Evolutionary conservation across 2,888 invertebrate species (phyloP), one percentile per base, ranked within the genome.

Genomic region (Phanerotoma sp.): DNA sequence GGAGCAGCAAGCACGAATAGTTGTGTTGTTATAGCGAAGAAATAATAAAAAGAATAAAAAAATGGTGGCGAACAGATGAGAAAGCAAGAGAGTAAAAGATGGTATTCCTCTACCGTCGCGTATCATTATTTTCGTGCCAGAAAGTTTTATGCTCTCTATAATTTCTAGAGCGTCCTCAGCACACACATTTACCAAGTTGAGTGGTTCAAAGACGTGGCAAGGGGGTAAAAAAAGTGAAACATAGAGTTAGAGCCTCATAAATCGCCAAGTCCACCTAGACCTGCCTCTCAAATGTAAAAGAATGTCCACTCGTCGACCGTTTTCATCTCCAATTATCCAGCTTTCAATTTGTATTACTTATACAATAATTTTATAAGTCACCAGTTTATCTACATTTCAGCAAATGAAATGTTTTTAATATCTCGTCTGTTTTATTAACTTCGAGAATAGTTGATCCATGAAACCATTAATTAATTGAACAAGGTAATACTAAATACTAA

Each of bases 131-230:
- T 63, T 62, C 60, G 56, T 57, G 52, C 58, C 52, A 50, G 60
- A 58, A 62, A 60, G 62, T 63, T 63, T 63, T 62, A 62, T 60
- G 60, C 56, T 56, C 59, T 54, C 63, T 62, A 63, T 62, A 63
- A 63, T 63, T 63, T 62, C 47, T 56, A 55, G 54, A 59, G 54
- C 57, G 45, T 61, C 60, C 57, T 58, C 54, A 49, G 56, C 52
- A 56, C 57, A 58, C 57, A 57, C 54, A 30, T 28, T 42, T n/a
- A 37, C 22, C 32, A 37, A 51, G 56, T 49, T 47, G 50, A 49
- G 44, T n/a, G 46, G 41, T 46, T 45, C 32, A 16, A 41, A 21
- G 54, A 38, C 38, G 40, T 33, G 22, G 40, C 44, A 41, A 54
- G 44, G 56, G 44, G 45, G 33, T 21, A 30, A 28, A 51, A 25